Base-by-base conservation (phyloP, 30 jellyfish, hydroid and myxozoan genomes). In the Aurelia sp. region DNA sequence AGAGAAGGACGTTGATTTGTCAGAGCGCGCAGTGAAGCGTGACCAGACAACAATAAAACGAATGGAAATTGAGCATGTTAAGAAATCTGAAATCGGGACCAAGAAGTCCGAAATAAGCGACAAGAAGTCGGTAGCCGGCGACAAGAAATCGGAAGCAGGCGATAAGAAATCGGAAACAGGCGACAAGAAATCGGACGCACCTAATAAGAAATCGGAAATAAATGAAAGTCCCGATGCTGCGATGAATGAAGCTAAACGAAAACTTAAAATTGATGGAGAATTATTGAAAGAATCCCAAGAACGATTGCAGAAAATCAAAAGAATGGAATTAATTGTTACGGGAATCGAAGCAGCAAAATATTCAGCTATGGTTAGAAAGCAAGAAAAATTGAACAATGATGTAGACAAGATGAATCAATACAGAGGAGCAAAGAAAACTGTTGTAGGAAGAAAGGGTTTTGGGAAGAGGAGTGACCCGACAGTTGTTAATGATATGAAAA, bases 261-360 rank as follows among this genome's bases (percentile, higher is more conserved):
- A 94, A 80, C 85, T 94, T 66, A 89, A 94, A 66, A 82, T 76
- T 16, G 99, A 94, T 89, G 70, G 84, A 51, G 97, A 90, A 38
- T 70, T 94, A 8, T 51, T 94, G 69, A 71, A 81, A 22, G 99
- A 94, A 60, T 95, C 99, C 4, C 65, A 88, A 80, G 99, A 94
- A 61, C 86, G 99, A 18, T 64, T 94, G 55, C 88, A 75, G n/a
- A 94, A 94, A 70, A 83, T 94, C 3, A 85, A 84, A 74, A 72
- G 84, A 79, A 94, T 94, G 99, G 99, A 94, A 78, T 57, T 88
- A 70, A 79, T 94, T 8, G 99, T 88, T 7, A 94, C 99, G 0
- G 96, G 94, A 35, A 89, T 94, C 15, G 99, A 94, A 67, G 99
- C 91, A 4, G 99, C 99, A 5, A 94, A 94, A 48, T 94, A 47